A percentile compares a stretch with the other conserved stretches of the same genome.
These are phyloP conservation scores for Pseudomyrmex concolor DNA, from an alignment of 1,140 invertebrate species.

Conservation along the genomic window DNA sequence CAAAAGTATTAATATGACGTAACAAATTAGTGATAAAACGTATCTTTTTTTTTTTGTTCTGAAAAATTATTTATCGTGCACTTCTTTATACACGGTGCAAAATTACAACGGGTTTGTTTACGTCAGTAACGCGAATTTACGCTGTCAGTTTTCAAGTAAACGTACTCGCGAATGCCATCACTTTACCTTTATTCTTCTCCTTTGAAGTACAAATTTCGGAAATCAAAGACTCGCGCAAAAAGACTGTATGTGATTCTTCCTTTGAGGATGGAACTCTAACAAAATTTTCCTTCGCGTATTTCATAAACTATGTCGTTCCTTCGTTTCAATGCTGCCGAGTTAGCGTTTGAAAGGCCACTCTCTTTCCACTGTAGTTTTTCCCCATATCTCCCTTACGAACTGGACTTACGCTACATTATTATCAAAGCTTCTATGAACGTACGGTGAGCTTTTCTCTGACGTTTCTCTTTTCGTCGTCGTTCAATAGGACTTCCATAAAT, in stretches of 20 bases:
- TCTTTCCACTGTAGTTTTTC: neutral
- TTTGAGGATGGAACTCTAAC: neutral
- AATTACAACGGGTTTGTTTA: too few species aligned
- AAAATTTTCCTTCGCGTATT: constrained; percentile 18
- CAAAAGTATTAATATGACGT: too few species aligned
- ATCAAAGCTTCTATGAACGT: constrained; percentile 21
- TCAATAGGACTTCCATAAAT: constrained; percentile 28
- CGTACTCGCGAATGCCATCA: neutral
- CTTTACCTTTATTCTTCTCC: neutral
- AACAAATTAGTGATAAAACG: too few species aligned
- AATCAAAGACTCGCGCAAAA: neutral
- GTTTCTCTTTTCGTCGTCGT: constrained; percentile 38
- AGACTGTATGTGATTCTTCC: neutral
- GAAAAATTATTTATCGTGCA: too few species aligned
- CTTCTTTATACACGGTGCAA: too few species aligned
- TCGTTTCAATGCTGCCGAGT: constrained; percentile 28
- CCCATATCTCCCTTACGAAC: constrained; percentile 5
- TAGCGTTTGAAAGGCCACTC: constrained; percentile 16
- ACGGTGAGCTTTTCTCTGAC: neutral
- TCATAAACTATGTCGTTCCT: constrained; percentile 25
- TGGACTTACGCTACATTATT: constrained; percentile 47
- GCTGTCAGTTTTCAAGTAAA: constrained; percentile 6
- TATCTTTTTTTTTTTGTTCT: too few species aligned
- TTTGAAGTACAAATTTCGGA: neutral
- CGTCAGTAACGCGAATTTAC: neutral